Conservation (phyloP, 92 coral and sea anemone species). For the Anthopleura xanthogrammica region DNA sequence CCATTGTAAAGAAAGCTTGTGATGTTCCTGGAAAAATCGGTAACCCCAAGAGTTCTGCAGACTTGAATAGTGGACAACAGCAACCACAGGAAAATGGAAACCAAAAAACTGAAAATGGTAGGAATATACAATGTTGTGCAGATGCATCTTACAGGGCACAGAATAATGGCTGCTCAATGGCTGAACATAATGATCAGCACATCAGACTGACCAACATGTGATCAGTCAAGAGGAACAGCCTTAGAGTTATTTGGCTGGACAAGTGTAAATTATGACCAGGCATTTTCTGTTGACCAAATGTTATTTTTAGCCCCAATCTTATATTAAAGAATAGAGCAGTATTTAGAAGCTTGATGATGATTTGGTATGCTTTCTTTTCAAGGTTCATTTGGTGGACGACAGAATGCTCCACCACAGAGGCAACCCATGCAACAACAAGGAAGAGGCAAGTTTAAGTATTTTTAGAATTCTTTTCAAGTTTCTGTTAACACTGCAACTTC, state of each 20-base stretch:
- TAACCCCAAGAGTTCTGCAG: conserved; percentile 66
- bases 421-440: conserved; percentile 29
- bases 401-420: conserved; percentile 30
- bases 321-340: too few species aligned
- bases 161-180: too few species aligned
- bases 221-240: background rate
- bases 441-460: background rate
- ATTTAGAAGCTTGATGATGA: too few species aligned
- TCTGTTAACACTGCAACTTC: too few species aligned
- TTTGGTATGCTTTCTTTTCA: background rate
- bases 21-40: conserved; percentile 86
- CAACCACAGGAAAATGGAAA: conserved; percentile 53
- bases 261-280: too few species aligned
- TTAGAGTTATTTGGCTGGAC: too few species aligned
- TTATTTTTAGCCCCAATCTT: too few species aligned
- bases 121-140: background rate
- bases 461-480: background rate
- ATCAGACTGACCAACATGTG: too few species aligned
- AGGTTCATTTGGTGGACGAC: conserved; percentile 43
- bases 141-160: background rate
- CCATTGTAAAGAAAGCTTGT: conserved; percentile 63
- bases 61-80: conserved; percentile 33
- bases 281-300: too few species aligned
- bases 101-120: conserved; percentile 12
- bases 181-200: background rate